These are phyloP conservation scores for Subanguina moxae DNA, from an alignment of 1,140 invertebrate genomes.

Conservation along the genomic window DNA sequence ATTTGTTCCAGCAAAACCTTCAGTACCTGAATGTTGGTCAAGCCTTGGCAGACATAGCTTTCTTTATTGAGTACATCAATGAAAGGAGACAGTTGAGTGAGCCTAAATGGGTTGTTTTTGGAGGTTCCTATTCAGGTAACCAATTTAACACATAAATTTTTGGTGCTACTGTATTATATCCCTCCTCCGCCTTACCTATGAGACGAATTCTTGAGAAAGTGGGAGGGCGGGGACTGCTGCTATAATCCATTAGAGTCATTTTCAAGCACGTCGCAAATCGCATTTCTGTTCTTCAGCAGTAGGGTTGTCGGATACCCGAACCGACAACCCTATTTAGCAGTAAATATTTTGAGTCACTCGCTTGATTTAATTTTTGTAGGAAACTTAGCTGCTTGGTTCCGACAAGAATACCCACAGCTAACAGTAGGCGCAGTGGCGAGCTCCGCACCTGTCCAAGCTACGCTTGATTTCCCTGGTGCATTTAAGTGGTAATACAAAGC, in stretches of 20 bases:
- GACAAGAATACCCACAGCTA: conserved; percentile 82
- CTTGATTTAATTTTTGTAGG: conserved; percentile 62
- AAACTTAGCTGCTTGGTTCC: conserved; percentile 76
- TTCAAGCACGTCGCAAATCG: no score
- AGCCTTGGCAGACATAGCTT: conserved; percentile 23
- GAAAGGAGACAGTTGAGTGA: neutral
- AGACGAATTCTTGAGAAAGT: conserved; percentile 62
- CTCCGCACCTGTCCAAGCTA: conserved; percentile 78
- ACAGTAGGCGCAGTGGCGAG: conserved; percentile 75
- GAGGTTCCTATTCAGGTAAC: conserved; percentile 32
- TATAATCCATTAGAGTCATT: no score
- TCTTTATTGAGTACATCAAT: conserved; percentile 17
- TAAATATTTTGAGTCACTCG: no score
- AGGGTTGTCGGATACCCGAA: conserved; percentile 79
- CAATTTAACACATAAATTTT: no score
- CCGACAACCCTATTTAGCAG: no score
- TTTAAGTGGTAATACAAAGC: conserved; percentile 3
- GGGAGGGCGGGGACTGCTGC: no score
- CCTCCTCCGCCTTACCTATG: neutral
- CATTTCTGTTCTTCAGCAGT: conserved; percentile 81
- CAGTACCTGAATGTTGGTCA: conserved; percentile 26
- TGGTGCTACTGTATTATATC: no score
- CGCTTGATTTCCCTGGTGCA: conserved; percentile 69
- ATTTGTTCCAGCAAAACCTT: neutral
- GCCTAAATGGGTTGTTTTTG: conserved; percentile 29